Evolutionary conservation across 2,113 vertebrate genomes (phyloP), one percentile per base, ranked within the genome.

Genomic region (Oncorhynchus masou): DNA sequence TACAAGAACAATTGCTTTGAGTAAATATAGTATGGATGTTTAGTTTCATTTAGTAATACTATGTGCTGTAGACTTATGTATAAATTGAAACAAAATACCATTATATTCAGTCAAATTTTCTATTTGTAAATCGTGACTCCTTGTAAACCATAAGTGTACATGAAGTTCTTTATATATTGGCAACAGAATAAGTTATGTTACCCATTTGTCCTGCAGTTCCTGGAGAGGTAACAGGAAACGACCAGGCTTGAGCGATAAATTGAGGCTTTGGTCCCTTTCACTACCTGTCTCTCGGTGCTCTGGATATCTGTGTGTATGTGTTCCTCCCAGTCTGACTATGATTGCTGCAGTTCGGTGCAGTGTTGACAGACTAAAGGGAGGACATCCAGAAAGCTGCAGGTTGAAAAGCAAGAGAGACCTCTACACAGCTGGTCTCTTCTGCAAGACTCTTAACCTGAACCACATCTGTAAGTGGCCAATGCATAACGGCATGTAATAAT

Each of bases 281-380:
- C 71, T 15, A 73, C 54, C 71, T 60, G 54, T 7, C n/a, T 31
- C 8, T 72, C 4, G 4, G 24, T 3, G 1, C 27, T 71, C 70
- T 54, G 48, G 51, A 45, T 54, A 4, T 34, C 19, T 34, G 51
- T 57, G 27, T 60, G 54, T 76, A 59, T 22, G 24, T 20, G 20
- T 74, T 7, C 29, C 70, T 25, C 24, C 68, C 27, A 69, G 19
- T 71, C 11, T 73, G 20, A 27, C 51, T n/a, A 5, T 73, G 8
- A 7, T 13, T 25, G 12, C 29, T 22, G 59, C 59, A 24, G 11
- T 39, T 19, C 16, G 59, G 20, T 74, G 20, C 34, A 74, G 54
- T 59, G 54, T 48, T 48, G 70, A 65, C 60, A 74, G 59, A 64
- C 20, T 45, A 45, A 73, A 39, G 27, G 25, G 25, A 45, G 71